Percentiles rank a stretch among this genome's conserved stretches.
Conservation (phyloP, 1,140 invertebrate genomes). For the Schlechtendalia chinensis region DNA sequence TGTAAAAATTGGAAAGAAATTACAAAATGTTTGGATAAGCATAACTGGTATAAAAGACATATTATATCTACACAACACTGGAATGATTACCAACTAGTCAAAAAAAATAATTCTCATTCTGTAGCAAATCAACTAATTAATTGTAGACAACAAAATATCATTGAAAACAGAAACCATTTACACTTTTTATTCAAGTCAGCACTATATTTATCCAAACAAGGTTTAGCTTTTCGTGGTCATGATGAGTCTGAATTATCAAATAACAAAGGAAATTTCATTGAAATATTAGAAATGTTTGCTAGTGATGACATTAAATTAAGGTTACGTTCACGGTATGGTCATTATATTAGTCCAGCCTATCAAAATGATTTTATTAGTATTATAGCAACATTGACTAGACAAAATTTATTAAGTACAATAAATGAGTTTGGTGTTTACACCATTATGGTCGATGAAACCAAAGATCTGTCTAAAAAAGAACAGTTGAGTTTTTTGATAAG, state of each 20-base stretch:
- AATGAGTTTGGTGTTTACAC: not conserved
- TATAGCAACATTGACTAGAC: not conserved
- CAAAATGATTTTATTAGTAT: constrained; percentile 1
- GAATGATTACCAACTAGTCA: not conserved
- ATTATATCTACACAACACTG: constrained; percentile 5
- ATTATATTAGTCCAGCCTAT: not conserved
- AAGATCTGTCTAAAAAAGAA: constrained; percentile 12
- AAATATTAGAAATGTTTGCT: too few relatives aligned
- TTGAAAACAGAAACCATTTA: constrained; percentile 2
- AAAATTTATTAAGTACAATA: not conserved
- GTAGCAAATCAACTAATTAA: not conserved
- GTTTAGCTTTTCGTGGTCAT: not conserved
- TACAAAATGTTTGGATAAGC: not conserved
- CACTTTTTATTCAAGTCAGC: not conserved
- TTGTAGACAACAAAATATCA: not conserved
- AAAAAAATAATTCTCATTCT: not conserved
- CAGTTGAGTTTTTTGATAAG: constrained; percentile 10
- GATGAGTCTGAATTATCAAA: not conserved
- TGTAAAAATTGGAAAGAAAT: constrained; percentile 19
- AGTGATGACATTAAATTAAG: not conserved
- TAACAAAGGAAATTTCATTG: too few relatives aligned
- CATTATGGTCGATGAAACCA: constrained; percentile 21
- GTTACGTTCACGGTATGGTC: constrained; percentile 2
- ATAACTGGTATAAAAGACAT: not conserved
- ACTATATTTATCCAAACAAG: not conserved